Percentiles rank a stretch among this genome's conserved stretches.
These are phyloP conservation scores for Cloeon dipterum DNA, from an alignment of 2,888 invertebrate species.

Conservation along the genomic window DNA sequence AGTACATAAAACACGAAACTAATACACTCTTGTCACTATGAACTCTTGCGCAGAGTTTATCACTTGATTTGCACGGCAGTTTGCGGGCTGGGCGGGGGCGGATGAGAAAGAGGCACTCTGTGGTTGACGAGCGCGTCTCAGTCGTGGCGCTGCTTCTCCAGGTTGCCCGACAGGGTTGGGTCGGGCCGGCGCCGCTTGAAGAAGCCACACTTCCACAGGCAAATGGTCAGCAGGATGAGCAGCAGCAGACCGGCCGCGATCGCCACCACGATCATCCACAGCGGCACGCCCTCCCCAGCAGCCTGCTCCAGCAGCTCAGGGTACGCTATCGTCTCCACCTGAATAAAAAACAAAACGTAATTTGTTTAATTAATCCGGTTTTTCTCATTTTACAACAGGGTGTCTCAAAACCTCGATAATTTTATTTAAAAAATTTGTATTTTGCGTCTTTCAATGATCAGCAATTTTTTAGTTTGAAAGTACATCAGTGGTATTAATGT, in stretches of 20 bases:
- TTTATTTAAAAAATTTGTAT: too few relatives aligned
- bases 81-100: too few relatives aligned
- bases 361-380: neutral
- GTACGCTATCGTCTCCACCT: conserved; percentile 67
- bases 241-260: conserved; percentile 64
- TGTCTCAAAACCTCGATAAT: too few relatives aligned
- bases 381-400: too few relatives aligned
- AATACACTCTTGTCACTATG: too few relatives aligned
- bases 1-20: too few relatives aligned
- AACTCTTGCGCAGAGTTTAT: too few relatives aligned
- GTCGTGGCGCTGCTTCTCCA: conserved; percentile 54
- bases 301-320: conserved; percentile 57
- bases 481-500: neutral
- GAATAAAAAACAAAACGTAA: conserved; percentile 9
- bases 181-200: conserved; percentile 70
- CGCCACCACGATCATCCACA: conserved; percentile 67
- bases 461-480: neutral
- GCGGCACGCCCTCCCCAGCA: conserved; percentile 45
- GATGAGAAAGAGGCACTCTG: too few relatives aligned
- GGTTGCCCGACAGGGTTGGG: conserved; percentile 55
- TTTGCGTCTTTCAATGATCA: too few relatives aligned
- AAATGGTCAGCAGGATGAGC: conserved; percentile 51
- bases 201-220: conserved; percentile 76
- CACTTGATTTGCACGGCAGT: too few relatives aligned
- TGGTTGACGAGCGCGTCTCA: too few relatives aligned